Percentiles rank a stretch among this genome's conserved stretches.
phyloP scores from a whole-genome alignment of 2,797 vertebrate genomes.

The Pogonophryne albipinna region DNA sequence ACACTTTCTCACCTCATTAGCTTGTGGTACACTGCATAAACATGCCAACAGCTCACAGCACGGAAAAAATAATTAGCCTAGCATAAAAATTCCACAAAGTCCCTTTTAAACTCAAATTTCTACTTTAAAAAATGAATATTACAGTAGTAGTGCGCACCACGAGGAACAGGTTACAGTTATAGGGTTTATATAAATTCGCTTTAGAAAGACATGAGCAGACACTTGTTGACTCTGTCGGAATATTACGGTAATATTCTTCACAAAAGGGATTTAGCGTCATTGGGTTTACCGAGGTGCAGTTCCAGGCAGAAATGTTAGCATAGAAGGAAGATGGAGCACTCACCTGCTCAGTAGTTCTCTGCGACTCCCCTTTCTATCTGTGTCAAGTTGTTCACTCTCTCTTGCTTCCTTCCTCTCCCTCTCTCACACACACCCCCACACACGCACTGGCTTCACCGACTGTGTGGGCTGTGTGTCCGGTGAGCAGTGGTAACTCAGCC shows the following conservation, averaged over 20 bases:
- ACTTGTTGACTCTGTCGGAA: neutral
- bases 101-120: neutral
- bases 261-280: too few species aligned
- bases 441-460: constrained; percentile 27
- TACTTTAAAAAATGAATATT: neutral
- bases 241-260: neutral
- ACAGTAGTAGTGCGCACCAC: neutral
- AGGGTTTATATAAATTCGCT: neutral
- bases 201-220: neutral
- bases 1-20: neutral
- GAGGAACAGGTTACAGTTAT: too few species aligned
- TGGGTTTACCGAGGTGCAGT: neutral
- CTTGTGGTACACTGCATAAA: neutral
- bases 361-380: neutral
- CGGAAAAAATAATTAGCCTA: neutral
- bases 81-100: neutral
- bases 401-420: neutral
- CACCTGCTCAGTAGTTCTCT: constrained; percentile 49
- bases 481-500: constrained; percentile 1
- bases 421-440: constrained; percentile 1
- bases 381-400: neutral
- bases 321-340: constrained; percentile 40
- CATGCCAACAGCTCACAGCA: neutral
- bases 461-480: constrained; percentile 26
- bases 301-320: neutral